These are phyloP conservation scores for Leucoptera coffeella DNA, from an alignment of 2,888 invertebrate genomes.

Conservation along the genomic window DNA sequence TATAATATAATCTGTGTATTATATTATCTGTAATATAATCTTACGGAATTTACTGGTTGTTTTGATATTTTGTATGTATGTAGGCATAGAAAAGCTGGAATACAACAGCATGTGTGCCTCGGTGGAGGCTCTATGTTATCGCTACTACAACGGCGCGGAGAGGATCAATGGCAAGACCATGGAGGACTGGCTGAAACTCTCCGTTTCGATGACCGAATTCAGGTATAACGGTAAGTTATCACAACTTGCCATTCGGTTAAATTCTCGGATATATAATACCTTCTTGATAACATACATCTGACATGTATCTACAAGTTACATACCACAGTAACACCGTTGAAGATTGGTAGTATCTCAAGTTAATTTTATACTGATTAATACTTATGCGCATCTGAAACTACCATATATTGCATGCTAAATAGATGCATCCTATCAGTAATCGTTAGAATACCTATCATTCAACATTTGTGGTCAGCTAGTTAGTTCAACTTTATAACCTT, in stretches of 20 bases:
- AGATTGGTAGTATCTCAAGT: neutral
- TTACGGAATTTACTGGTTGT: too few species aligned
- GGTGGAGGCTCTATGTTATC: slow-evolving; percentile 45
- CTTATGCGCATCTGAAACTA: neutral
- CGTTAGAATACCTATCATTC: too few species aligned
- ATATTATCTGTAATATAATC: too few species aligned
- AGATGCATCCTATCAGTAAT: slow-evolving; percentile 1
- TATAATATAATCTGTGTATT: too few species aligned
- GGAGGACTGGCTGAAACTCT: slow-evolving; percentile 61
- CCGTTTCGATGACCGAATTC: slow-evolving; percentile 47
- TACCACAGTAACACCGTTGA: too few species aligned
- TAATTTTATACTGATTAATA: neutral
- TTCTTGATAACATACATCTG: too few species aligned
- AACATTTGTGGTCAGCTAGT: too few species aligned
- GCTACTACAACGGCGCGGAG: slow-evolving; percentile 52
- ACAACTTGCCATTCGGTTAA: too few species aligned
- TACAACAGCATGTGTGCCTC: slow-evolving; percentile 47
- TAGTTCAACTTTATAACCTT: neutral
- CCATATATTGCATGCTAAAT: neutral
- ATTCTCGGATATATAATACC: too few species aligned
- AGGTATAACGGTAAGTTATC: slow-evolving; percentile 20
- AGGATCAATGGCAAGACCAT: slow-evolving; percentile 51
- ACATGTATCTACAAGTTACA: too few species aligned
- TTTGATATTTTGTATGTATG: too few species aligned
- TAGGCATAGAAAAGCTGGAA: slow-evolving; percentile 49